Evolutionary conservation across 2,888 invertebrate genomes (phyloP).

Genomic region (Tridacna gigas): DNA sequence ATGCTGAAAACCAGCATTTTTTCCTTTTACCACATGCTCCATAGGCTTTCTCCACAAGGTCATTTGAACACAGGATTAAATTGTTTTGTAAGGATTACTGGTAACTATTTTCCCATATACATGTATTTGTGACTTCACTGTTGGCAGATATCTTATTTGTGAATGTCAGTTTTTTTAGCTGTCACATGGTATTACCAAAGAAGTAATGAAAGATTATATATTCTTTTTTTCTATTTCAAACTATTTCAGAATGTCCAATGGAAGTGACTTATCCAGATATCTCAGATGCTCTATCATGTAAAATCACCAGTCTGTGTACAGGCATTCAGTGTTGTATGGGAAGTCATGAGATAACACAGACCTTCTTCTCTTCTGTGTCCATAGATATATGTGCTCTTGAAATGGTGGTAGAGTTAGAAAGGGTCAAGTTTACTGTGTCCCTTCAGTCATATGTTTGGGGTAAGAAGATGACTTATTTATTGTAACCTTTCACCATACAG

Average conservation of each 20-base stretch:
- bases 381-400: constrained; percentile 43
- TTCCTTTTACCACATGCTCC: too few species aligned
- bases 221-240: too few species aligned
- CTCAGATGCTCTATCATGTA: constrained; percentile 42
- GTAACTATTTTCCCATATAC: too few species aligned
- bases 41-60: too few species aligned
- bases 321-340: constrained; percentile 58
- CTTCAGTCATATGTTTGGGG: constrained; percentile 33
- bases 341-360: constrained; percentile 32
- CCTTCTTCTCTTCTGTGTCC: constrained; percentile 37
- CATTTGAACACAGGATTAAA: too few species aligned
- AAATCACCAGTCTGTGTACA: constrained; percentile 48
- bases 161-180: too few species aligned
- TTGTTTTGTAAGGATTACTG: too few species aligned
- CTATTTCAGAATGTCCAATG: constrained; percentile 30
- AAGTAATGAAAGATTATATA: too few species aligned
- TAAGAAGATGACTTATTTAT: constrained; percentile 1
- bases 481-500: neutral
- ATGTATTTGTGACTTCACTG: too few species aligned
- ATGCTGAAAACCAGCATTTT: too few species aligned
- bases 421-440: constrained; percentile 18
- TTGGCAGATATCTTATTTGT: too few species aligned
- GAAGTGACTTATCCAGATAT: constrained; percentile 30
- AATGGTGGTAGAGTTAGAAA: constrained; percentile 31
- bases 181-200: too few species aligned